A percentile compares a stretch with the other conserved stretches of the same genome.
Evolutionary conservation across 2,113 vertebrate genomes (phyloP).

Genomic region (Oreotrochilus melanogaster): DNA sequence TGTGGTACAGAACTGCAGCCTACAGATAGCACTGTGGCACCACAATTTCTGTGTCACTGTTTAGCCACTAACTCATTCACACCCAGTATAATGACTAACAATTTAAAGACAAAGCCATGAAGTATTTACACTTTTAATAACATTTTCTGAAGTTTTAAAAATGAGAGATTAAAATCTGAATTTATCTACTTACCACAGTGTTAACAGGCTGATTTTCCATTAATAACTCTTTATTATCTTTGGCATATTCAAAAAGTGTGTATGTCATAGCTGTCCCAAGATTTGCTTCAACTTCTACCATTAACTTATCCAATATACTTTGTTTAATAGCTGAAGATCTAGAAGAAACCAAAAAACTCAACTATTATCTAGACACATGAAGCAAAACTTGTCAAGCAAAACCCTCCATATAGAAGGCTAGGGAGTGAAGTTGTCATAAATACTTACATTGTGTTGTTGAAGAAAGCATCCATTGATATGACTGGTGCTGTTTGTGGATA

Average conservation of each 20-base stretch:
- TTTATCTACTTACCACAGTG: conserved; percentile 79
- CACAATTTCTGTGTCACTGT: not conserved
- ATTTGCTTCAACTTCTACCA: conserved; percentile 90
- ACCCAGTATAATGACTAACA: not conserved
- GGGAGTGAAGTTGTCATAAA: not conserved
- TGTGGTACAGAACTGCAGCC: not conserved
- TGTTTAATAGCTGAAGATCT: conserved; percentile 88
- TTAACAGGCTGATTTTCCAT: conserved; percentile 91
- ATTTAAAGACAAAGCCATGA: not conserved
- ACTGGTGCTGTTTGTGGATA: conserved; percentile 92
- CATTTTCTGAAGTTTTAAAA: not conserved
- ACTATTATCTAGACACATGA: not conserved
- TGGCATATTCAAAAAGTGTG: conserved; percentile 96
- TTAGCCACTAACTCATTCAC: not conserved
- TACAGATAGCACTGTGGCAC: not conserved
- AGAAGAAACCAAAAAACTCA: not conserved
- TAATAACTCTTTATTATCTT: conserved; percentile 91
- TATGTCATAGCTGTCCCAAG: conserved; percentile 97
- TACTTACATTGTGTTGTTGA: conserved; percentile 96
- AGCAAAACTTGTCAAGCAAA: not conserved
- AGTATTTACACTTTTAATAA: not conserved
- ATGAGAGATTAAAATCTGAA: not conserved
- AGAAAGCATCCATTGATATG: conserved; percentile 93
- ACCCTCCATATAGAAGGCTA: not conserved
- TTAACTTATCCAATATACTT: conserved; percentile 86